A percentile compares a stretch with the other conserved stretches of the same genome.
These are phyloP conservation scores for Physocephala rufipes DNA, from an alignment of 2,888 invertebrate genomes.

Conservation along the genomic window DNA sequence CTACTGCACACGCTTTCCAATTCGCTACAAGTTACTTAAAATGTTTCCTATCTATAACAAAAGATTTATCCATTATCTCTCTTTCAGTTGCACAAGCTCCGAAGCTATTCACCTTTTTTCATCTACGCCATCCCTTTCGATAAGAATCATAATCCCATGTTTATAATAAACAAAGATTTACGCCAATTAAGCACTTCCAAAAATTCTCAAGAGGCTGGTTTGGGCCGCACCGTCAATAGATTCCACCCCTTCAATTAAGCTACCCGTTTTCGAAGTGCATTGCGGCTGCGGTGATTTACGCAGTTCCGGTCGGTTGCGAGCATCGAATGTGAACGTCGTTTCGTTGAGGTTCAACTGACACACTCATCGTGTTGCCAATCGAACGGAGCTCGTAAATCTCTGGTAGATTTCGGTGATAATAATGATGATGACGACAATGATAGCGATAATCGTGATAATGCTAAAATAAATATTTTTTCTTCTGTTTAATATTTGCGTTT, in stretches of 20 bases:
- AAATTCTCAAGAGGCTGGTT: constrained; percentile 48
- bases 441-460: constrained; percentile 49
- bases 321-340: constrained; percentile 9
- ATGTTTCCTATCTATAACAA: neutral
- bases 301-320: constrained; percentile 46
- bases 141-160: constrained; percentile 44
- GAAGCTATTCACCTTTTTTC: constrained; percentile 2
- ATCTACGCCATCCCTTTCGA: constrained; percentile 2
- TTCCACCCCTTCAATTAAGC: constrained; percentile 60
- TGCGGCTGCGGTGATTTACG: constrained; percentile 46
- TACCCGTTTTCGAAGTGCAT: constrained; percentile 28
- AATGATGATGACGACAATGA: constrained; percentile 41
- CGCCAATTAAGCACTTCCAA: constrained; percentile 65
- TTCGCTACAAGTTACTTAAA: neutral
- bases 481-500: neutral
- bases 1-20: neutral
- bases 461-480: constrained; percentile 4
- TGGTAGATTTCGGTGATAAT: constrained; percentile 51
- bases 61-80: neutral
- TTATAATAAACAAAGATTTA: constrained; percentile 64
- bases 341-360: constrained; percentile 21
- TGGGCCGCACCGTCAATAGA: constrained; percentile 45
- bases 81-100: neutral
- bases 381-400: constrained; percentile 54
- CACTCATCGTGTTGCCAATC: constrained; percentile 32